phyloP scores from a whole-genome alignment of 35 echinoderm and acorn worm genomes.

The Hemicentrotus pulcherrimus region DNA sequence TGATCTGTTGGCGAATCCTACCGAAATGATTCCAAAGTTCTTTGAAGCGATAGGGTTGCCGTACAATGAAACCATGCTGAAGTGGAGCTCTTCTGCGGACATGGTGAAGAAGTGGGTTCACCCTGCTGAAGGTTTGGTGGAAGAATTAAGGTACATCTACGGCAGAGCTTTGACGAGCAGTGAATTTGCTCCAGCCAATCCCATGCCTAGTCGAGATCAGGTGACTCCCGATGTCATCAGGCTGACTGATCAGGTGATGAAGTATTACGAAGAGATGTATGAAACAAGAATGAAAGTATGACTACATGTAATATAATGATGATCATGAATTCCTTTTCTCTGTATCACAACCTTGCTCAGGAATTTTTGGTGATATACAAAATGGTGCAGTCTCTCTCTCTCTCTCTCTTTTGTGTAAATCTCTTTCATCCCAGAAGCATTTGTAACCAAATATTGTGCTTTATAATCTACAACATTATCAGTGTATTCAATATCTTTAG shows the following conservation, averaged over 20 bases:
- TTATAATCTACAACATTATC: too few species aligned
- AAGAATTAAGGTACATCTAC: not conserved
- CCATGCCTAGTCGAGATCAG: not conserved
- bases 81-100: conserved; percentile 47
- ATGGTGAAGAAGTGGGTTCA: conserved; percentile 5
- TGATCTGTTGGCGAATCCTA: conserved; percentile 58
- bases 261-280: conserved; percentile 46
- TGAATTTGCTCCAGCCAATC: conserved; percentile 17
- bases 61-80: conserved; percentile 44
- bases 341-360: too few species aligned
- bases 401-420: too few species aligned
- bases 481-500: too few species aligned
- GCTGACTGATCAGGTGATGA: conserved; percentile 2
- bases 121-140: not conserved
- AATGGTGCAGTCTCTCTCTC: too few species aligned
- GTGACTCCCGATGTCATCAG: conserved; percentile 24
- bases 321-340: too few species aligned
- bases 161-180: conserved; percentile 8
- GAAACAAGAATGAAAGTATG: not conserved
- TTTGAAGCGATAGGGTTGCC: conserved; percentile 48
- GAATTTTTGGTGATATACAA: too few species aligned
- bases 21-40: conserved; percentile 31
- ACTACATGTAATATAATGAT: too few species aligned
- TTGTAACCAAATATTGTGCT: too few species aligned
- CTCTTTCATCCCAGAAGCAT: too few species aligned